These are phyloP conservation scores for Drosophila subobscura DNA, from an alignment of 1,140 invertebrate species.

Conservation along the genomic window DNA sequence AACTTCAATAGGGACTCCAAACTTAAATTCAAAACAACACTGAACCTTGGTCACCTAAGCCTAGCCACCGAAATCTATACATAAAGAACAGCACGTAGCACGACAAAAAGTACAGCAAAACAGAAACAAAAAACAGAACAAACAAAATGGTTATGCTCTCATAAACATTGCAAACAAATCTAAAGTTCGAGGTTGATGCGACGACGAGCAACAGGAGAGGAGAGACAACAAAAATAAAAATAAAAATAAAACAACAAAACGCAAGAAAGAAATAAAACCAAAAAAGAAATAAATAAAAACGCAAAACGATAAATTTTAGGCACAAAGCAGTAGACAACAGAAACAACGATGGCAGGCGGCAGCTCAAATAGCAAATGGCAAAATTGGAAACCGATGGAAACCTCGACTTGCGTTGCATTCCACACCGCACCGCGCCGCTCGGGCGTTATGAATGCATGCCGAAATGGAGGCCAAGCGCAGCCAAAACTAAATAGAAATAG, in stretches of 20 bases:
- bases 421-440: too few relatives aligned
- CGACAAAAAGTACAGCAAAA: constrained; percentile 23
- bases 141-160: constrained; percentile 66
- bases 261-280: constrained; percentile 34
- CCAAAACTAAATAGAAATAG: constrained; percentile 76
- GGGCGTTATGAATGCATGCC: constrained; percentile 75
- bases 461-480: constrained; percentile 80
- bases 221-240: constrained; percentile 18
- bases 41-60: constrained; percentile 51
- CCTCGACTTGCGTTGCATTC: constrained; percentile 59
- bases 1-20: constrained; percentile 37
- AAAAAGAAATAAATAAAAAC: constrained; percentile 49
- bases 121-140: constrained; percentile 46
- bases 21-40: constrained; percentile 11
- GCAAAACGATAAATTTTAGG: constrained; percentile 72
- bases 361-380: constrained; percentile 72
- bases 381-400: constrained; percentile 81
- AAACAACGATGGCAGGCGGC: constrained; percentile 18
- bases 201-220: constrained; percentile 53
- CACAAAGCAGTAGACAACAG: constrained; percentile 41
- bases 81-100: constrained; percentile 59
- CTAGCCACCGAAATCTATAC: constrained; percentile 20
- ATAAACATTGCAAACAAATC: constrained; percentile 80
- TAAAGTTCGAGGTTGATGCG: constrained; percentile 79
- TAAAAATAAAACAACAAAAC: constrained; percentile 24